phyloP scores from a whole-genome alignment of 2,797 vertebrate genomes.

The Myotis pilosus region DNA sequence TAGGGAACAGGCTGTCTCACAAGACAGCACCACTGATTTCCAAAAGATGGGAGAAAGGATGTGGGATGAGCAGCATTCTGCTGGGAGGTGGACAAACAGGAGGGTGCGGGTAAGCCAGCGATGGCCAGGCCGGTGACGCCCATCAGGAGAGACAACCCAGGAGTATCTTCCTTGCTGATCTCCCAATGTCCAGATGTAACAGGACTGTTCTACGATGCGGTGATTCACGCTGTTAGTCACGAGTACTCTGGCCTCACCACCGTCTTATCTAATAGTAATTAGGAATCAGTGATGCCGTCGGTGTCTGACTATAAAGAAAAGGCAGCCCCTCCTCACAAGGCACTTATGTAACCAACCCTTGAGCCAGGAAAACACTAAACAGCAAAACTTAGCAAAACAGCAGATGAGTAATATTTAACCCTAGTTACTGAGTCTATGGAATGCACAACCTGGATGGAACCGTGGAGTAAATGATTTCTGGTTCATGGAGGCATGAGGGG shows the following conservation, averaged over 20 bases:
- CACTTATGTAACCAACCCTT: background rate
- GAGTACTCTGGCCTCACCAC: background rate
- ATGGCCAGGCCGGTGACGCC: no score
- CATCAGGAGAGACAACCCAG: background rate
- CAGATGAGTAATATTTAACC: background rate
- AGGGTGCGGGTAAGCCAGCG: background rate
- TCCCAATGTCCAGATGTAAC: background rate
- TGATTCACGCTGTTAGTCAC: background rate
- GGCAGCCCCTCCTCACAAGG: background rate
- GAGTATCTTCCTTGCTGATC: background rate
- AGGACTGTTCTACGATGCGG: background rate
- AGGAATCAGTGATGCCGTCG: background rate
- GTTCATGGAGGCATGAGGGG: background rate
- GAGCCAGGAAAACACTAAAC: background rate
- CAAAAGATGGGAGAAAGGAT: background rate
- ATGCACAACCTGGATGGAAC: background rate
- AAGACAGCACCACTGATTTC: background rate
- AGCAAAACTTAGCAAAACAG: background rate
- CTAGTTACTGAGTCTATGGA: background rate
- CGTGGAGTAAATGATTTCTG: background rate
- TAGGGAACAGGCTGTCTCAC: background rate
- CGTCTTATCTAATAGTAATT: background rate
- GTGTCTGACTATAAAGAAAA: background rate
- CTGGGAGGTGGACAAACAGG: background rate
- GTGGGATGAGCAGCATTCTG: background rate